Evolutionary conservation across 2,113 vertebrate species (phyloP), one percentile per base, ranked within the genome.

Genomic region (Rhea pennata): DNA sequence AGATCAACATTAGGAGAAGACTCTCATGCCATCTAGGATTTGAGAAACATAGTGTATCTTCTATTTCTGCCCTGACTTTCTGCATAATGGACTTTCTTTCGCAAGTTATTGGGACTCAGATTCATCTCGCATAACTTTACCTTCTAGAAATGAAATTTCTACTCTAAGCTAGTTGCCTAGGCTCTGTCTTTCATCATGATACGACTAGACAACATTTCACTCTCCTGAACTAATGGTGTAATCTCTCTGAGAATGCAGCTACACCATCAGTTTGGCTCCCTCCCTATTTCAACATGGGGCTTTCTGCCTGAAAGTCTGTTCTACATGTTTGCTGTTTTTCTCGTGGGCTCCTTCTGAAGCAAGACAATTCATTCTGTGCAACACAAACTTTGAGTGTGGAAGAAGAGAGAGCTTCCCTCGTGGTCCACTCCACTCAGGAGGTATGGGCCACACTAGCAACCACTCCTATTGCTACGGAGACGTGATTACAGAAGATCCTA

Each of bases 361-460:
- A 8, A 36, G 24, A 53, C 26, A 39, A 21, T 12, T 70, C 33
- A 48, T 48, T 48, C 31, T 48, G 9, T 86, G 64, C 53, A 51
- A 66, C 50, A 88, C 23, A 90, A 88, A 40, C 22, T 11, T 17
- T 67, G 44, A 78, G 8, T 16, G 51, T 44, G 64, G 95, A 83
- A 54, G 51, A 66, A 53, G 46, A 20, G n/a, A 44, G 33, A 59
- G 13, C 31, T 92, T 88, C 40, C 73, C 46, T 77, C 79, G 27
- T n/a, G 29, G 27, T 50, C 46, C 0, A 1, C 36, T 74, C 46
- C 17, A 26, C 1, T 0, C 24, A 27, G 26, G 8, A 65, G 10
- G 12, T 44, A 15, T 22, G 59, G 31, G 24, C 31, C 50, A 54
- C 11, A 77, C 4, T 59, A 90, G 20, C 23, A 87, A 56, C 27